Conservation (phyloP, 2,797 vertebrate species). For the Eleutherodactylus coqui region DNA sequence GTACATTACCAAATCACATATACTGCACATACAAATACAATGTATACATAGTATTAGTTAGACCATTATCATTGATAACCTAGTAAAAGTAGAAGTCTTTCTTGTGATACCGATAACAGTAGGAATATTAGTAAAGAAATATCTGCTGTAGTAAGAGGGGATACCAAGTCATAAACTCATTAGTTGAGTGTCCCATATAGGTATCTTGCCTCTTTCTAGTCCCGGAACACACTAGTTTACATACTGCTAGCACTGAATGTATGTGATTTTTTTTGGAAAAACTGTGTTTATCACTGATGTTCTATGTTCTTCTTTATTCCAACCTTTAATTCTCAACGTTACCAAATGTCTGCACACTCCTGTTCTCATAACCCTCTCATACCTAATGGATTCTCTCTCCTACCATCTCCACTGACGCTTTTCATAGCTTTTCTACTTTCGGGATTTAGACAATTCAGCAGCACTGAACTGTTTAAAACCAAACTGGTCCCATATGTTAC, state of each 20-base stretch:
- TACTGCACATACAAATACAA: neutral
- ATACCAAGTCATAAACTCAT: neutral
- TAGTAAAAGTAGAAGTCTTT: neutral
- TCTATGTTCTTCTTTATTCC: constrained; percentile 25
- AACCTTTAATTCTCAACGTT: constrained; percentile 25
- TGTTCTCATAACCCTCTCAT: neutral
- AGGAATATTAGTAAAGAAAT: neutral
- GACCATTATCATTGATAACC: neutral
- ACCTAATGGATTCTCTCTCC: neutral
- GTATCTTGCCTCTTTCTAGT: neutral
- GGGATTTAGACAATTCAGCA: constrained; percentile 10
- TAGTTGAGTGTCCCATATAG: neutral
- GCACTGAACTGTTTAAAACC: neutral
- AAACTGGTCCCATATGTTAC: neutral
- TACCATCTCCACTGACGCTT: neutral
- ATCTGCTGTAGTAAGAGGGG: neutral
- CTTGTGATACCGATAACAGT: neutral
- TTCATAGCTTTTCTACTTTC: constrained; percentile 24
- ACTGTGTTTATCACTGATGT: constrained; percentile 29
- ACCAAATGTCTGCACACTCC: neutral
- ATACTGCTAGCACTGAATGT: neutral
- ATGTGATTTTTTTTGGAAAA: neutral
- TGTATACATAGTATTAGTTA: neutral
- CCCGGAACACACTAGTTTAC: neutral
- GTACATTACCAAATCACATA: neutral